A percentile compares a stretch with the other conserved stretches of the same genome.
Evolutionary conservation across 2,888 invertebrate genomes (phyloP).

Genomic region (Heterodera filipjevi): DNA sequence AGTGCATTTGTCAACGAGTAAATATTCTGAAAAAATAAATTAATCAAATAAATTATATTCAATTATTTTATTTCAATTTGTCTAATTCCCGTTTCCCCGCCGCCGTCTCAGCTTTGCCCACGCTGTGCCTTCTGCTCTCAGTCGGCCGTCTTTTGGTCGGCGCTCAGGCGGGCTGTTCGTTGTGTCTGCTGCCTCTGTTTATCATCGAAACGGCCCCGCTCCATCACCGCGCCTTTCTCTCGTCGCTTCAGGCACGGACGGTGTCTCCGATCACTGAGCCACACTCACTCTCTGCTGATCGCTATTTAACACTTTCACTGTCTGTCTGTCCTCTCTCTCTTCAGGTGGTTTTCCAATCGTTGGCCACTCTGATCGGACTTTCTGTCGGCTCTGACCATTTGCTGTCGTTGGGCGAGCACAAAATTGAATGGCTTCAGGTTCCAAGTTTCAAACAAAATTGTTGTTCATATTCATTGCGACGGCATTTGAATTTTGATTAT

Average conservation of each 20-base stretch:
- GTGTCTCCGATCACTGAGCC: not conserved
- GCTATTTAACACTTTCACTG: too few relatives aligned
- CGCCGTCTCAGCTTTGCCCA: not conserved
- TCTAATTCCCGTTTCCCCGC: not conserved
- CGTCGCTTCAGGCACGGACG: slow-evolving; percentile 53
- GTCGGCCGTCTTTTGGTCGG: slow-evolving; percentile 59
- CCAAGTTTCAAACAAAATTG: not conserved
- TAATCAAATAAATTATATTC: not conserved
- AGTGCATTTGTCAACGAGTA: slow-evolving; percentile 37
- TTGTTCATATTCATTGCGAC: too few relatives aligned
- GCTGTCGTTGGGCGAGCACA: slow-evolving; percentile 46
- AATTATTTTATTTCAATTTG: not conserved
- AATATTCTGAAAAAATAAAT: slow-evolving; percentile 13
- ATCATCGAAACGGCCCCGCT: slow-evolving; percentile 57
- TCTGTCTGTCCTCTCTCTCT: too few relatives aligned
- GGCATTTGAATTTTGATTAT: too few relatives aligned
- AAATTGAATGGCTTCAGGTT: slow-evolving; percentile 41
- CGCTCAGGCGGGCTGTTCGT: slow-evolving; percentile 56
- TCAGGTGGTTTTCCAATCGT: slow-evolving; percentile 61
- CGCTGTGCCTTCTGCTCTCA: not conserved
- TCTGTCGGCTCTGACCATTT: slow-evolving; percentile 55
- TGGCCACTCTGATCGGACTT: slow-evolving; percentile 59
- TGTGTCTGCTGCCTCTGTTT: slow-evolving; percentile 62
- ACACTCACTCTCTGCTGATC: too few relatives aligned
- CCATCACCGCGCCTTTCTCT: slow-evolving; percentile 52